Evolutionary conservation across 2,113 vertebrate species (phyloP).

Genomic region (Thalassarche chlororhynchos): DNA sequence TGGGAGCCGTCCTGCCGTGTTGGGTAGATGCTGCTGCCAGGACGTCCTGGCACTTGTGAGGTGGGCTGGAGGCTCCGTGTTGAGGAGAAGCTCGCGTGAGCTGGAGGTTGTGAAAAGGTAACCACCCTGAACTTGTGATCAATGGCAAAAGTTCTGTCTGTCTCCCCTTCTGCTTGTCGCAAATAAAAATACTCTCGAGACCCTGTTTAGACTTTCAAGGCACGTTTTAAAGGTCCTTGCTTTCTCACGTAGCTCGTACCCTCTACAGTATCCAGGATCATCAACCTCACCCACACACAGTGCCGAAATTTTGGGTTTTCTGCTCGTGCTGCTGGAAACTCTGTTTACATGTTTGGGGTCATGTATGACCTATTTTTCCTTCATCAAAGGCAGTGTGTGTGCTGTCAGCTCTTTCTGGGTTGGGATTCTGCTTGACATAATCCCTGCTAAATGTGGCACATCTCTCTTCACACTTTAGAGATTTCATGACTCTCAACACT

Average conservation of each 20-base stretch:
- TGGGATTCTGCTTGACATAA: not conserved
- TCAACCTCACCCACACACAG: rapidly evolving
- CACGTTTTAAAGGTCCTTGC: not conserved
- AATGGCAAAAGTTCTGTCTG: not conserved
- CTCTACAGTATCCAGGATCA: not conserved
- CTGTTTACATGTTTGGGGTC: not conserved
- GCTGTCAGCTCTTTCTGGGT: not conserved
- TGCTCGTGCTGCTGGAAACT: not conserved
- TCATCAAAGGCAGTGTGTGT: not conserved
- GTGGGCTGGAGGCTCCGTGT: rapidly evolving
- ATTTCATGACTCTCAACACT: constrained; percentile 12
- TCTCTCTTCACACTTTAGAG: not conserved
- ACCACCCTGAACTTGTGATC: not conserved
- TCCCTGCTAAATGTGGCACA: constrained; percentile 11
- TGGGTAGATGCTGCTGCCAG: not conserved
- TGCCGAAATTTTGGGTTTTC: not conserved
- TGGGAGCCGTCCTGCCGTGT: not conserved
- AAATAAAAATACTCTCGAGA: not conserved
- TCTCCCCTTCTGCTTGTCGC: not conserved
- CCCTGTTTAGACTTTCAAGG: not conserved
- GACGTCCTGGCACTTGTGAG: not conserved
- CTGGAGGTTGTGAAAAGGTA: not conserved
- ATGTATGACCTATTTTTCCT: not conserved
- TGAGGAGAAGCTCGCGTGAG: not conserved
- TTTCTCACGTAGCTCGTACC: rapidly evolving